These are phyloP conservation scores for Muntiacus reevesi DNA, from an alignment of 2,113 vertebrate species.

Conservation along the genomic window DNA sequence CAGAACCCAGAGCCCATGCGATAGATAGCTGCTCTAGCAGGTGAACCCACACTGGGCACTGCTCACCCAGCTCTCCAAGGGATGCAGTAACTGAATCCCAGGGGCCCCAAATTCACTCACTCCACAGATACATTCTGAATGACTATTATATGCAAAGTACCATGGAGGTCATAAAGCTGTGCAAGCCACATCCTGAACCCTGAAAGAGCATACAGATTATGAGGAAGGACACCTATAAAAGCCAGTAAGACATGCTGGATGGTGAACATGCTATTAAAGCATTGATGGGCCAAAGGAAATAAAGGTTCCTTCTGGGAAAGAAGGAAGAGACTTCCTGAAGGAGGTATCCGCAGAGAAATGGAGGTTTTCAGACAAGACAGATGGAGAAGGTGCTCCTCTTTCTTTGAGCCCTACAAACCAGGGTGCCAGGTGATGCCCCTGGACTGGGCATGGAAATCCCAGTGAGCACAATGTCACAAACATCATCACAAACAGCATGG, in stretches of 20 bases:
- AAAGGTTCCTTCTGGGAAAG: neutral
- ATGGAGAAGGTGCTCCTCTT: neutral
- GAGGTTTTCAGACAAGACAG: neutral
- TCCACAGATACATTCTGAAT: neutral
- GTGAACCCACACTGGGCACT: neutral
- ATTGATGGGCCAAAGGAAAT: neutral
- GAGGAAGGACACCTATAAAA: neutral
- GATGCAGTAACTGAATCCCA: neutral
- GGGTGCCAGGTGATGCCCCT: neutral
- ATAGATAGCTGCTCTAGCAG: neutral
- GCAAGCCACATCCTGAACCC: neutral
- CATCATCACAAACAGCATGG: neutral
- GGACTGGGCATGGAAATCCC: neutral
- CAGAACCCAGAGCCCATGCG: neutral
- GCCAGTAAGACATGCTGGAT: neutral
- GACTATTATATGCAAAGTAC: neutral
- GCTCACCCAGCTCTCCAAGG: neutral
- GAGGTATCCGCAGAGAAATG: neutral
- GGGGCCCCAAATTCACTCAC: neutral
- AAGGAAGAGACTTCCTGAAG: neutral
- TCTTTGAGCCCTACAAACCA: neutral
- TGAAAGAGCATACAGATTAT: neutral
- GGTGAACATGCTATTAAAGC: neutral
- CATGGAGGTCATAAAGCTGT: neutral
- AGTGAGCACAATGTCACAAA: neutral